These are phyloP conservation scores for Hydrozoanthus tunicans DNA, from an alignment of 64 coral and sea anemone species.

Conservation along the genomic window DNA sequence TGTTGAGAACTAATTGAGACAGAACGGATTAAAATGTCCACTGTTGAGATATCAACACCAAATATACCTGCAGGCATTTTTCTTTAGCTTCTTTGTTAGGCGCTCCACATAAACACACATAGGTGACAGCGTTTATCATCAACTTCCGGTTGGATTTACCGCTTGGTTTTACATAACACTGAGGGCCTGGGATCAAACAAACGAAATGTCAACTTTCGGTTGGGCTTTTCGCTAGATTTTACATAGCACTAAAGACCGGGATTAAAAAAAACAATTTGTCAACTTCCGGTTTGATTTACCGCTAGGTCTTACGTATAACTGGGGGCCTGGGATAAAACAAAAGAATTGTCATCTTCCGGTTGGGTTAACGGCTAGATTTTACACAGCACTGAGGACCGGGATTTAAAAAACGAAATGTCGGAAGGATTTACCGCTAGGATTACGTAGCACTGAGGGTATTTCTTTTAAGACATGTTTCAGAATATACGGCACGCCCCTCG, in stretches of 20 bases:
- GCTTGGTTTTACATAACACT: slow-evolving; percentile 98
- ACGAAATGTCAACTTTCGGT: background rate
- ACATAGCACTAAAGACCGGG: too few relatives aligned
- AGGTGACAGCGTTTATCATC: slow-evolving; percentile 90
- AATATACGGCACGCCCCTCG: too few relatives aligned
- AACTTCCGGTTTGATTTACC: slow-evolving; percentile 94
- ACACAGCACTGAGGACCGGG: too few relatives aligned
- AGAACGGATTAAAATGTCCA: too few relatives aligned
- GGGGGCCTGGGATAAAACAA: slow-evolving; percentile 59
- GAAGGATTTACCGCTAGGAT: slow-evolving; percentile 93
- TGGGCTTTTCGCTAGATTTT: too few relatives aligned
- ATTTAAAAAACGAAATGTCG: background rate
- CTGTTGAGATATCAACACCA: too few relatives aligned
- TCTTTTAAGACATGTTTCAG: too few relatives aligned
- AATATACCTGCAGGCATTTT: slow-evolving; percentile 86
- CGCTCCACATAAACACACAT: slow-evolving; percentile 93
- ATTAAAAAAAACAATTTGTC: background rate
- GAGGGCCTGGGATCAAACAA: slow-evolving; percentile 62
- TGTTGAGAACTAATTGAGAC: too few relatives aligned
- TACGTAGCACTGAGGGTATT: slow-evolving; percentile 82
- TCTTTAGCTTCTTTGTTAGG: slow-evolving; percentile 94
- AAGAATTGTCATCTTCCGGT: background rate
- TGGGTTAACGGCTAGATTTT: too few relatives aligned
- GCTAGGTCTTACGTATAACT: slow-evolving; percentile 97
- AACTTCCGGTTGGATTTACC: slow-evolving; percentile 96